Evolutionary conservation across 37 sponge, comb jelly and placozoan species (phyloP).

Genomic region (Dysidea cf. avara): DNA sequence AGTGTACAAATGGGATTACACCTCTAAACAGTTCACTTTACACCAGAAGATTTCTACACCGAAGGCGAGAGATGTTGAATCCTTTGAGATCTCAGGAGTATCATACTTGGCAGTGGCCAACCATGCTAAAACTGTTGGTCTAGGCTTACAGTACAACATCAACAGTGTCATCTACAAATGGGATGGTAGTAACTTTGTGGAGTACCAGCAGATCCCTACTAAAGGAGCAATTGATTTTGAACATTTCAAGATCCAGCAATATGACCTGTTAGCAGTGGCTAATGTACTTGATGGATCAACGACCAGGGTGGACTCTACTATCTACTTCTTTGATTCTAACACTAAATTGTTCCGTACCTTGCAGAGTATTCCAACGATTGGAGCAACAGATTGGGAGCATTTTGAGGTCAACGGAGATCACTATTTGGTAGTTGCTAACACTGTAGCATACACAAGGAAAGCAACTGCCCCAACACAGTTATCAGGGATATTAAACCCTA

Average conservation of each 20-base stretch:
- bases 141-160: too few species aligned
- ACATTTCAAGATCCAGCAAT: conserved; percentile 1
- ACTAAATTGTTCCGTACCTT: not conserved
- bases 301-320: not conserved
- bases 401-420: conserved; percentile 2
- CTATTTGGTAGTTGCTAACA: conserved; percentile 15
- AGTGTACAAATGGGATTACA: too few species aligned
- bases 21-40: too few species aligned
- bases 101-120: too few species aligned
- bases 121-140: too few species aligned
- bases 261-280: not conserved
- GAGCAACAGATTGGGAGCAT: conserved; percentile 11
- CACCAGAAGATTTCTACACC: too few species aligned
- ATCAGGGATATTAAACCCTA: too few species aligned
- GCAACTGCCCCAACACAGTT: not conserved
- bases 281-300: conserved; percentile 8
- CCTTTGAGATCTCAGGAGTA: too few species aligned
- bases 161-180: too few species aligned
- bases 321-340: not conserved
- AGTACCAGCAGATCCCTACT: conserved; percentile 3
- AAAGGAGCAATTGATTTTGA: not conserved
- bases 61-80: too few species aligned
- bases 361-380: conserved; percentile 12
- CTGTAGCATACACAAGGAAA: not conserved
- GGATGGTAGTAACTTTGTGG: too few species aligned